phyloP scores from a whole-genome alignment of 2,888 invertebrate genomes.

The Ischnus inquisitorius region DNA sequence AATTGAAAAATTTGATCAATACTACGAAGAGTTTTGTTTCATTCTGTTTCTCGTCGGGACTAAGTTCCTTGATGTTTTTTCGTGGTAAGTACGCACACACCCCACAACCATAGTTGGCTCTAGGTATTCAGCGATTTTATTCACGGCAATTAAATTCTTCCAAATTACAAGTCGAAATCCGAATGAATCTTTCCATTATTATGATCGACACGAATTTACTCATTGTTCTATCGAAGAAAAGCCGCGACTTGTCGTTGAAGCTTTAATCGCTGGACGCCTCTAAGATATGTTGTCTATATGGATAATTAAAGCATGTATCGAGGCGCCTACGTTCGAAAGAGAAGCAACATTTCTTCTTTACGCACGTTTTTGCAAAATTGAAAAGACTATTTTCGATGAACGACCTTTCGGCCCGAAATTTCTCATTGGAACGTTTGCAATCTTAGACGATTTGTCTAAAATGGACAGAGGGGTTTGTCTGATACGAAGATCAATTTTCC shows the following conservation, averaged over 20 bases:
- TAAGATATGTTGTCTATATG: constrained; percentile 73
- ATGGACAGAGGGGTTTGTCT: constrained; percentile 80
- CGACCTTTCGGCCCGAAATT: not conserved
- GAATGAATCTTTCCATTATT: not conserved
- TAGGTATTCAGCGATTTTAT: constrained; percentile 82
- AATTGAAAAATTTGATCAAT: not conserved
- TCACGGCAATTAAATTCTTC: constrained; percentile 20
- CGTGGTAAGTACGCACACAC: constrained; percentile 83
- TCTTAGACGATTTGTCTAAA: constrained; percentile 71
- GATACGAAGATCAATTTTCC: constrained; percentile 28
- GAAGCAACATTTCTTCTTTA: constrained; percentile 26
- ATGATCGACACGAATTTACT: not conserved
- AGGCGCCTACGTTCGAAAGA: constrained; percentile 74
- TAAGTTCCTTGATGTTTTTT: constrained; percentile 16
- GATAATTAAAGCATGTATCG: constrained; percentile 77
- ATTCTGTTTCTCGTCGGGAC: not conserved
- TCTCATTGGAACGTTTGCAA: constrained; percentile 72
- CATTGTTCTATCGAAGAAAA: not conserved
- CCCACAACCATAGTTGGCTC: constrained; percentile 84
- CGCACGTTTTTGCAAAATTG: not conserved
- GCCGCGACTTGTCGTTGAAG: constrained; percentile 18
- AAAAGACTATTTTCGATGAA: not conserved
- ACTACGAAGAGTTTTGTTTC: constrained; percentile 7
- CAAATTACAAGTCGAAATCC: not conserved
- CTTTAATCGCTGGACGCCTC: constrained; percentile 78